Evolutionary conservation across 2,797 vertebrate species (phyloP).

Genomic region (Enteromius afrohamiltoni): DNA sequence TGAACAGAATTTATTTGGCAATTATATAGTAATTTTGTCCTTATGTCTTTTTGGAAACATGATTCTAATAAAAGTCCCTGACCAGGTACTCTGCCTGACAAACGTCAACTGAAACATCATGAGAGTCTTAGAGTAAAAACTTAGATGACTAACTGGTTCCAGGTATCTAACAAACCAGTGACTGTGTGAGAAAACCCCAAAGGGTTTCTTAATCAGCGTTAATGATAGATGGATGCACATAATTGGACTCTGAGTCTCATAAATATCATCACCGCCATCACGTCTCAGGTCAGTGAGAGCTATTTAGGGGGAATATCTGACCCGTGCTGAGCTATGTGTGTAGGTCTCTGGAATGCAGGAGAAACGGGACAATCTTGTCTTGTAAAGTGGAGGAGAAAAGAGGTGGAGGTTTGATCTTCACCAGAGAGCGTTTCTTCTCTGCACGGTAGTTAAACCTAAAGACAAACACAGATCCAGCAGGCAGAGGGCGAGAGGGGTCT

Average conservation of each 20-base stretch:
- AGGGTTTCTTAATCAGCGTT: slow-evolving; percentile 30
- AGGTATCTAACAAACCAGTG: not conserved
- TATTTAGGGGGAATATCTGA: slow-evolving; percentile 60
- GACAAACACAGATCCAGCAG: slow-evolving; percentile 30
- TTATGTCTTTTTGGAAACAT: not conserved
- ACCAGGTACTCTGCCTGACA: not conserved
- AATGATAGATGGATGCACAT: slow-evolving; percentile 18
- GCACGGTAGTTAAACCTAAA: slow-evolving; percentile 31
- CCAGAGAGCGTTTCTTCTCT: slow-evolving; percentile 9
- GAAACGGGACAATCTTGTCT: slow-evolving; percentile 56
- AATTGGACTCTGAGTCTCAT: slow-evolving; percentile 33
- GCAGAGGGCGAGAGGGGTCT: slow-evolving; percentile 30
- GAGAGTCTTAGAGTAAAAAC: not conserved
- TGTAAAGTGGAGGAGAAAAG: slow-evolving; percentile 43
- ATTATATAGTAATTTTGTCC: not conserved
- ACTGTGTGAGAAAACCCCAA: not conserved
- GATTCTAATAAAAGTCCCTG: not conserved
- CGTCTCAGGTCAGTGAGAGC: slow-evolving; percentile 57
- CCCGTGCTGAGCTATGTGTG: slow-evolving; percentile 44
- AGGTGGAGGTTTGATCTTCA: not conserved
- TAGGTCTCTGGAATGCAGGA: slow-evolving; percentile 50
- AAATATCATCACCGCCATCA: slow-evolving; percentile 58
- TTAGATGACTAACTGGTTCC: not conserved
- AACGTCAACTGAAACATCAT: not conserved
- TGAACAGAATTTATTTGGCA: not conserved